Evolutionary conservation across 2,888 invertebrate species (phyloP).

Genomic region (Zele albiditarsus): DNA sequence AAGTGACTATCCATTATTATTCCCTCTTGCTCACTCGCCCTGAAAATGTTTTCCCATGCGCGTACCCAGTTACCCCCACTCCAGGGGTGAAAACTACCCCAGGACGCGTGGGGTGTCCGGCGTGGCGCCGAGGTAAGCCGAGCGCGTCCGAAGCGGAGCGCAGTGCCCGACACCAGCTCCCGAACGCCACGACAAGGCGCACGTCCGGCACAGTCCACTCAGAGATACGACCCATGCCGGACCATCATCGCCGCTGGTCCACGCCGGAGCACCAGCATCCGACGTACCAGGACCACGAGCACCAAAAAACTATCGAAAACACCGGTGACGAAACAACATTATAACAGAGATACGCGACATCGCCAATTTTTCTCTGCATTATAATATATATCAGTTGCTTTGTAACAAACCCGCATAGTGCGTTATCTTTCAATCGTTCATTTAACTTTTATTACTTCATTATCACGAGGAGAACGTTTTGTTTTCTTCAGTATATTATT

Average conservation of each 20-base stretch:
- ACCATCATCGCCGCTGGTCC: conserved; percentile 67
- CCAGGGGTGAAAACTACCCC: conserved; percentile 58
- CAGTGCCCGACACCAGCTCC: conserved; percentile 68
- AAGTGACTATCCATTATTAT: conserved; percentile 2
- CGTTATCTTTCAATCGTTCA: not conserved
- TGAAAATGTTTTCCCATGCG: conserved; percentile 43
- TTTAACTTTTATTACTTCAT: not conserved
- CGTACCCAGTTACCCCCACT: conserved; percentile 61
- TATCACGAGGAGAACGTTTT: not conserved
- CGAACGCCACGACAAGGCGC: conserved; percentile 67
- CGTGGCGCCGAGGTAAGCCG: conserved; percentile 61
- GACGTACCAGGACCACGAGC: conserved; percentile 42
- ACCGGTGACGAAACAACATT: conserved; percentile 11
- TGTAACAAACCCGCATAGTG: not conserved
- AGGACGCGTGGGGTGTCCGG: conserved; percentile 68
- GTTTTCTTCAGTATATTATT: not conserved
- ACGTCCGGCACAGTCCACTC: conserved; percentile 73
- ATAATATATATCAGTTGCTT: not conserved
- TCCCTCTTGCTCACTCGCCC: conserved; percentile 30
- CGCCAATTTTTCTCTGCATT: not conserved
- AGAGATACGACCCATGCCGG: conserved; percentile 73
- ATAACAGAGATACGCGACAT: conserved; percentile 4
- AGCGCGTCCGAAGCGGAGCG: conserved; percentile 69
- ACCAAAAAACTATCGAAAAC: not conserved
- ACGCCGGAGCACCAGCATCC: conserved; percentile 58